These are phyloP conservation scores for Syncerus caffer DNA, from an alignment of 2,797 vertebrate species.

Conservation along the genomic window DNA sequence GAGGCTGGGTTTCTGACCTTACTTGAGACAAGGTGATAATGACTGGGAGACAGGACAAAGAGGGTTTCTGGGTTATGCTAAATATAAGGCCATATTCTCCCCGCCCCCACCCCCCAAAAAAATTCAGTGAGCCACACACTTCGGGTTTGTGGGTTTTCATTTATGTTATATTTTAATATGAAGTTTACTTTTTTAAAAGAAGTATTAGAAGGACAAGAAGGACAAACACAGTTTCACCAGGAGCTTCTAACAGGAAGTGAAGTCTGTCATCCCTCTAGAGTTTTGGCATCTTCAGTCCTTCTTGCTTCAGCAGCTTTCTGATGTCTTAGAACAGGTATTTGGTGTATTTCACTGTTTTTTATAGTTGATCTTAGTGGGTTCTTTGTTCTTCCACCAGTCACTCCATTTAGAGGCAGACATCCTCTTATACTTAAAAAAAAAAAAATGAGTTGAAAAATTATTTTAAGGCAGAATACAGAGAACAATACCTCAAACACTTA, in stretches of 20 bases:
- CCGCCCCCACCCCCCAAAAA: accelerated
- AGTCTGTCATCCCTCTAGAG: background rate
- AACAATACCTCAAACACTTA: background rate
- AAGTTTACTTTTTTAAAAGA: background rate
- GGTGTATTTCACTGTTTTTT: background rate
- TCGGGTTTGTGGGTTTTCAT: background rate
- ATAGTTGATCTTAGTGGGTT: background rate
- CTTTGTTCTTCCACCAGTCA: background rate
- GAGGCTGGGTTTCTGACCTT: background rate
- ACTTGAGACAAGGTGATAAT: background rate
- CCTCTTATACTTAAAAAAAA: background rate
- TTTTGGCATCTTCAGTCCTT: background rate
- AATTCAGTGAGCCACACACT: background rate
- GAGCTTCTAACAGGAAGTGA: background rate
- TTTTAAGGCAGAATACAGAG: background rate
- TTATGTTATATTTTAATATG: background rate
- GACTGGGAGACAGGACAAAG: background rate
- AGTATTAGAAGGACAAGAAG: background rate
- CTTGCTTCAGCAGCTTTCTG: background rate
- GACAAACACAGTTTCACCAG: background rate
- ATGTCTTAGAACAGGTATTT: background rate
- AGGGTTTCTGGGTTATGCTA: background rate
- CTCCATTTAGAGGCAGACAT: background rate
- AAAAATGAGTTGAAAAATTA: background rate
- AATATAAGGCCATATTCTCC: background rate